Evolutionary conservation across 2,888 invertebrate genomes (phyloP).

Genomic region (Barypeithes pellucidus): DNA sequence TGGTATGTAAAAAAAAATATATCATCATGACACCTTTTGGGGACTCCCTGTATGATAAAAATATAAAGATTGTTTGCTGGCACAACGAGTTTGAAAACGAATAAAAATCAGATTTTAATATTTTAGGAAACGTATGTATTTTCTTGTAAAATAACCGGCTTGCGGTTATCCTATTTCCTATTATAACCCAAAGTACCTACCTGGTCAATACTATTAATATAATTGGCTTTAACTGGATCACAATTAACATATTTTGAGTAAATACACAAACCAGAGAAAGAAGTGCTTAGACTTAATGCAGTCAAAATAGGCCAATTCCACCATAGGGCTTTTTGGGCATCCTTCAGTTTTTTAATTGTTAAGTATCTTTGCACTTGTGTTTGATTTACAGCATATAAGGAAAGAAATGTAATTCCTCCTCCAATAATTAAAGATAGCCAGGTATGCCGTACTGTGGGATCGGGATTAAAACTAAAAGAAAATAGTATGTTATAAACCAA

Average conservation of each 20-base stretch:
- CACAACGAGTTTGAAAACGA: no score
- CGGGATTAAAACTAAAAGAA: conserved; percentile 78
- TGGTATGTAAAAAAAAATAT: no score
- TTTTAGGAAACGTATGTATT: no score
- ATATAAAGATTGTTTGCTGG: no score
- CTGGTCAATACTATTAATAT: conserved; percentile 82
- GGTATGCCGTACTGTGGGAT: conserved; percentile 88
- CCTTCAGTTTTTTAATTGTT: conserved; percentile 80
- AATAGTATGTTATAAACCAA: no score
- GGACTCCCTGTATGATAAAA: no score
- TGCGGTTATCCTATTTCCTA: no score
- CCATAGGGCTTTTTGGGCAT: conserved; percentile 84
- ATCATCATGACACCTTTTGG: no score
- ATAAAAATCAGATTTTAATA: no score
- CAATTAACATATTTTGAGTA: conserved; percentile 88
- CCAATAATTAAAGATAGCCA: conserved; percentile 88
- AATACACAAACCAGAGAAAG: conserved; percentile 82
- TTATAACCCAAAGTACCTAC: no score
- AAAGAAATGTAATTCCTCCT: conserved; percentile 85
- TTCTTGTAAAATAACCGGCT: no score
- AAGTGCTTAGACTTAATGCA: conserved; percentile 82
- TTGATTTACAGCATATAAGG: conserved; percentile 91
- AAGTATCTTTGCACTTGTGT: conserved; percentile 85
- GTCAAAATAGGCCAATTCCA: conserved; percentile 87
- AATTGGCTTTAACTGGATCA: conserved; percentile 80